Percentiles rank a stretch among this genome's conserved stretches.
These are phyloP conservation scores for Caprella mutica DNA, from an alignment of 2,888 invertebrate genomes.

Conservation along the genomic window DNA sequence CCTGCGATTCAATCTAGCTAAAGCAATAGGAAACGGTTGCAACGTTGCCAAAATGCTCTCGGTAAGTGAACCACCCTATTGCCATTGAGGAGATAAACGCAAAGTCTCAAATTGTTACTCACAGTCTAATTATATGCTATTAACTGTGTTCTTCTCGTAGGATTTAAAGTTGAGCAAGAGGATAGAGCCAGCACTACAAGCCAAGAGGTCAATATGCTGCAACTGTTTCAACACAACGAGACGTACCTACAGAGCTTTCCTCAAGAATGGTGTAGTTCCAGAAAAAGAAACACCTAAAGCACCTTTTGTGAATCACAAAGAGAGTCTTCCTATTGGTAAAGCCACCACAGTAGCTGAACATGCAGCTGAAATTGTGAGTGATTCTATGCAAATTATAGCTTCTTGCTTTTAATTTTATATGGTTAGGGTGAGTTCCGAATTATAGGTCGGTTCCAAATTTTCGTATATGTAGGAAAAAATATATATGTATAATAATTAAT, in stretches of 20 bases:
- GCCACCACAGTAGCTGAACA: conserved; percentile 25
- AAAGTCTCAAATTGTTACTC: too few relatives aligned
- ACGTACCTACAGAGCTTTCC: conserved; percentile 23
- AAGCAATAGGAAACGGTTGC: conserved; percentile 21
- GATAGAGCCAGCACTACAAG: conserved; percentile 17
- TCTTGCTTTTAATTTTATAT: too few relatives aligned
- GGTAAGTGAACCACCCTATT: too few relatives aligned
- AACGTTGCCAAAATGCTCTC: conserved; percentile 25
- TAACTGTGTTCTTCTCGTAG: not conserved
- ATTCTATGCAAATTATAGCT: not conserved
- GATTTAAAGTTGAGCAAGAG: conserved; percentile 13
- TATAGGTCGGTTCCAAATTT: too few relatives aligned
- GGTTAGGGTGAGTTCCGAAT: too few relatives aligned
- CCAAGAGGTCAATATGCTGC: conserved; percentile 24
- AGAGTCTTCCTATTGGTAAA: not conserved
- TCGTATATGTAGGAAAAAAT: too few relatives aligned
- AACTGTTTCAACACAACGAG: conserved; percentile 24
- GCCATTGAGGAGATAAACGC: too few relatives aligned
- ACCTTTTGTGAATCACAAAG: not conserved
- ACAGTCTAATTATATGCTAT: too few relatives aligned
- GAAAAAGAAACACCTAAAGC: too few relatives aligned
- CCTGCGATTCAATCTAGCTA: conserved; percentile 20
- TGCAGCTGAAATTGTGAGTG: conserved; percentile 33
- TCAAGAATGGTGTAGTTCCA: too few relatives aligned
- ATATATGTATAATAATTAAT: too few relatives aligned